phyloP scores from a whole-genome alignment of 2,888 invertebrate species.

The Griposia aprilina region DNA sequence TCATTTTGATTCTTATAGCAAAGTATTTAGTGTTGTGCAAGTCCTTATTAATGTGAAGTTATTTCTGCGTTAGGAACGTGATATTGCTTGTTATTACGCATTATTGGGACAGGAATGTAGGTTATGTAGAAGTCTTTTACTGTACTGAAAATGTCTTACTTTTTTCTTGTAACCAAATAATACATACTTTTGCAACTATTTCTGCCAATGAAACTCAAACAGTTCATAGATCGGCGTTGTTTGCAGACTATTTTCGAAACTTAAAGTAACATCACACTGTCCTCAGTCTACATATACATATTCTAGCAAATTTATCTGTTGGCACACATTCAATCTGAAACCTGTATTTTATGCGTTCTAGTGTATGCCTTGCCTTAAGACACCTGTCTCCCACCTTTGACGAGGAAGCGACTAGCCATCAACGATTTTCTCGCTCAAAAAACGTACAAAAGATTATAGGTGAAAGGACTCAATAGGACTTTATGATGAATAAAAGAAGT shows the following conservation, averaged over 20 bases:
- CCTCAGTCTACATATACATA: background rate
- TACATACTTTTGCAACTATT: background rate
- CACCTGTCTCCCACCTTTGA: too few species aligned
- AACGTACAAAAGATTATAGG: too few species aligned
- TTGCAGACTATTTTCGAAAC: background rate
- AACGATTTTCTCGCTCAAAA: too few species aligned
- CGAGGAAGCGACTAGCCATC: too few species aligned
- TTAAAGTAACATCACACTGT: background rate
- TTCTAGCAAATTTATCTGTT: too few species aligned
- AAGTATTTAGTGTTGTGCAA: conserved; percentile 51
- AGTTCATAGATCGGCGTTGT: background rate
- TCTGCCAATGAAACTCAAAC: background rate
- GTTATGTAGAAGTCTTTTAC: background rate
- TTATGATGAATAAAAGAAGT: too few species aligned
- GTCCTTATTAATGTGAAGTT: conserved; percentile 39
- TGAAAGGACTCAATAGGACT: too few species aligned
- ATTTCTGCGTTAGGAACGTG: conserved; percentile 36
- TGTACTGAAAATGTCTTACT: background rate
- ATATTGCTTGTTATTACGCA: conserved; percentile 19
- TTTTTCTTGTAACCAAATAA: background rate
- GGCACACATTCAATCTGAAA: too few species aligned
- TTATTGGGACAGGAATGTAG: conserved; percentile 7
- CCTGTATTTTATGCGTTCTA: too few species aligned
- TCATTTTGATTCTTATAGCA: conserved; percentile 53
- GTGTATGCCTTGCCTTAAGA: too few species aligned